Percentiles rank a stretch among this genome's conserved stretches.
Conservation (phyloP, 2,888 invertebrate genomes). For the Plagodis dolabraria region DNA sequence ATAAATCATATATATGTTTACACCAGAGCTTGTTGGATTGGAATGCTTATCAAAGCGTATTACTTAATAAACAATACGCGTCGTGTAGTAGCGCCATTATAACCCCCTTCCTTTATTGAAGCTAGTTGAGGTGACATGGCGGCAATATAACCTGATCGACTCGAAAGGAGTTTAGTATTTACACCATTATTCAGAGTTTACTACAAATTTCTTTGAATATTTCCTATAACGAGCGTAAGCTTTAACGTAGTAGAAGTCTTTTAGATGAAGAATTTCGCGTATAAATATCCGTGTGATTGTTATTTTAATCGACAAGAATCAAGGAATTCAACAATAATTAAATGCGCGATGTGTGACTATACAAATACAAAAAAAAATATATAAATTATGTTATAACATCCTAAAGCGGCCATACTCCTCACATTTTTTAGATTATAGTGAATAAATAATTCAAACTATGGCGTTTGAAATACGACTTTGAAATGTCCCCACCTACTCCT, state of each 20-base stretch:
- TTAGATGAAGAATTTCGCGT: constrained; percentile 4
- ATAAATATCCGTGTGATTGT: not conserved
- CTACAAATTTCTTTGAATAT: constrained; percentile 25
- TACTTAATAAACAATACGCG: not conserved
- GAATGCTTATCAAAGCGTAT: not conserved
- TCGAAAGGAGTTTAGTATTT: constrained; percentile 4
- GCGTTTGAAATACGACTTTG: too few species aligned
- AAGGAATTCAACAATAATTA: too few species aligned
- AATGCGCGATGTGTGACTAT: too few species aligned
- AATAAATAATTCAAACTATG: too few species aligned
- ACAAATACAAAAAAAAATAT: too few species aligned
- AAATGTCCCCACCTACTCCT: too few species aligned
- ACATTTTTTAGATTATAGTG: too few species aligned
- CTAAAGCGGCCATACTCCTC: too few species aligned
- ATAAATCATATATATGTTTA: too few species aligned
- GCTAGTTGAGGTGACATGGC: constrained; percentile 4
- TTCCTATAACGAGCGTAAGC: constrained; percentile 31
- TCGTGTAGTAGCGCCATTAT: not conserved
- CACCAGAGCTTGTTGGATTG: not conserved
- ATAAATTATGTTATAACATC: too few species aligned
- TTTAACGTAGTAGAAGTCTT: constrained; percentile 18
- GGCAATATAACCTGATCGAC: constrained; percentile 20
- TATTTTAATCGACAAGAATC: too few species aligned
- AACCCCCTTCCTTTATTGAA: not conserved
- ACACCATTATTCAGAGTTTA: constrained; percentile 17